Evolutionary conservation across 2,797 vertebrate species (phyloP).

Genomic region (Enteromius afrohamiltoni): DNA sequence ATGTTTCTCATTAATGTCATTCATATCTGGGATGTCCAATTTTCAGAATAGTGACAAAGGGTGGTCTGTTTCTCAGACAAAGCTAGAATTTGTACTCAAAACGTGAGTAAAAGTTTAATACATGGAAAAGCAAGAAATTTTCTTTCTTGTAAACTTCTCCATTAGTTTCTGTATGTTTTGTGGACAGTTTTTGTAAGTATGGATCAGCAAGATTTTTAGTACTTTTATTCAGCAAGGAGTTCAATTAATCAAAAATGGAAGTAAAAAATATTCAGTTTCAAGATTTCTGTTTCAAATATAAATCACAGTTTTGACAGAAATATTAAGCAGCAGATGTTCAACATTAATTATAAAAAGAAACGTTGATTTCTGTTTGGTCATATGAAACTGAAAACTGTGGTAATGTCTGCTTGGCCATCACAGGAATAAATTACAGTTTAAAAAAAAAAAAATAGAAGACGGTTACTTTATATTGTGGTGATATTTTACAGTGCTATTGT

Average conservation of each 20-base stretch:
- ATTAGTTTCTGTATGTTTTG: not conserved
- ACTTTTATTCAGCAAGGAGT: not conserved
- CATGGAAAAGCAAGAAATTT: not conserved
- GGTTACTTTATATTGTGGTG: too few relatives aligned
- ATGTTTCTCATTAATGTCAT: not conserved
- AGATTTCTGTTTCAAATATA: not conserved
- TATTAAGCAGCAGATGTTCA: not conserved
- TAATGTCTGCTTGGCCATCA: not conserved
- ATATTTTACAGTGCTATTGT: not conserved
- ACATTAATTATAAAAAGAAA: not conserved
- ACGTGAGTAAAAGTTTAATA: too few relatives aligned
- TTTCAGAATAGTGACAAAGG: not conserved
- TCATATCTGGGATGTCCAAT: not conserved
- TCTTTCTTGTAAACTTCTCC: not conserved
- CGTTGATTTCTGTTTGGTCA: not conserved
- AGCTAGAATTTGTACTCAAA: not conserved
- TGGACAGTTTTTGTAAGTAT: not conserved
- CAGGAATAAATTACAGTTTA: not conserved
- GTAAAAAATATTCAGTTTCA: not conserved
- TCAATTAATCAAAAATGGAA: not conserved
- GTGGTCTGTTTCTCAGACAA: not conserved
- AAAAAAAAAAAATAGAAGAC: not conserved
- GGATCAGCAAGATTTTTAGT: not conserved
- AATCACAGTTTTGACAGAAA: not conserved
- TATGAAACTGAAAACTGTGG: not conserved